Evolutionary conservation across 92 coral and sea anemone genomes (phyloP).

Genomic region (Paragorgia papillata): DNA sequence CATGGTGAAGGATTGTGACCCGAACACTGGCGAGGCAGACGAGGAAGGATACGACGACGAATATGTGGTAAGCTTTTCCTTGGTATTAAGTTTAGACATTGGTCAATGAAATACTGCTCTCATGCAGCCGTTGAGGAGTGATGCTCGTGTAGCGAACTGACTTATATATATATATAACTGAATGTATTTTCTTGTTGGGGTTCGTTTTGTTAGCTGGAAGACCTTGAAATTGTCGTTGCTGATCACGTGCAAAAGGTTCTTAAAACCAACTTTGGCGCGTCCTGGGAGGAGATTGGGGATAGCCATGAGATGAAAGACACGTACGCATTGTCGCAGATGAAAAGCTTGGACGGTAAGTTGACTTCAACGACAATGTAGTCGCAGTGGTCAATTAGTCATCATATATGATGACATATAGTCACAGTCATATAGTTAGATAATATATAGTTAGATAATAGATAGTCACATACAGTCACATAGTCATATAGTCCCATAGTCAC

Average conservation of each 20-base stretch:
- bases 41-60: constrained; percentile 98
- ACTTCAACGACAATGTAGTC: neutral
- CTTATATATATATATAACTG: too few species aligned
- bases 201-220: constrained; percentile 74
- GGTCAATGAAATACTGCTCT: neutral
- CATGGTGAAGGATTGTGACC: constrained; percentile 98
- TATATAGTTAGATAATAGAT: too few species aligned
- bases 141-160: too few species aligned
- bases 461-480: too few species aligned
- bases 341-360: constrained; percentile 82
- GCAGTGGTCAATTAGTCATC: neutral
- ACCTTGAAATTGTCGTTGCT: constrained; percentile 90
- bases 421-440: too few species aligned
- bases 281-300: constrained; percentile 99
- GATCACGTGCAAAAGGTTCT: constrained; percentile 94
- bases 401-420: too few species aligned
- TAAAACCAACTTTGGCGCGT: constrained; percentile 93
- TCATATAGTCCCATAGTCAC: too few species aligned
- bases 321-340: constrained; percentile 94
- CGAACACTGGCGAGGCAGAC: constrained; percentile 96
- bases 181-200: too few species aligned
- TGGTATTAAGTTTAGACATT: too few species aligned
- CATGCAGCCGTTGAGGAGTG: too few species aligned
- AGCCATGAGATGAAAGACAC: constrained; percentile 93
- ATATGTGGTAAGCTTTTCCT: constrained; percentile 99